Evolutionary conservation across 2,113 vertebrate species (phyloP), one percentile per base, ranked within the genome.

Genomic region (Amblyornis subalaris): DNA sequence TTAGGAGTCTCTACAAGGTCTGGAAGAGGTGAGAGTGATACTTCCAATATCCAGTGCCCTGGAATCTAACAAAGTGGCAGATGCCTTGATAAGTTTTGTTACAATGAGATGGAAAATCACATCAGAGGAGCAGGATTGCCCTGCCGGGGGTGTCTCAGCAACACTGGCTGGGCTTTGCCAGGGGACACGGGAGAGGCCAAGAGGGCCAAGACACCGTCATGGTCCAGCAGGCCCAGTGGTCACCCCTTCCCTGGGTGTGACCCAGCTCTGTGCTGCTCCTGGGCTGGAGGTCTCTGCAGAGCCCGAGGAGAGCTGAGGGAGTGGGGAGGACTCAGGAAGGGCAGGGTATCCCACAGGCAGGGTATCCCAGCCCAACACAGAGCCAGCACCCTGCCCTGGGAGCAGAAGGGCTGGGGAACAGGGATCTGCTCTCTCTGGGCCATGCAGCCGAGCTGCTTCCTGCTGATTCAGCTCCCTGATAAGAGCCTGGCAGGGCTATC

Each of bases 131-230:
- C 19, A 82, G 48, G 42, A 17, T 17, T 54, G 10, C 12, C 47
- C 55, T 65, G 45, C 31, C 8, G 1, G 17, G 31, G 21, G 5
- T 8, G 2, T 21, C 38, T 55, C 61, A n/a, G 35, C 23, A 81
- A 33, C 0, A 0, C 35, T 31, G 3, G 0, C 55, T 51, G 31
- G 35, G 24, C 85, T 67, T 24, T 38, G 61, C n/a, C 61, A 45
- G 47, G 3, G 10, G 22, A 38, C 21, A 53, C 36, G 44, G 8
- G 6, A 40, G 36, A 58, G 38, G n/a, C 48, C 40, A 45, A 36
- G 48, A 47, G 54, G 38, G n/a, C 48, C 40, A 45, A 36, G 48
- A 47, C 2, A 12, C 17, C 0, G 0, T 14, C 79, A 14, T 14
- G 40, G 29, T 24, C 38, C 87, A 47, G 31, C 28, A 45, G 54